These are phyloP conservation scores for Bombus impatiens DNA, from an alignment of 1,140 invertebrate species.

Conservation along the genomic window DNA sequence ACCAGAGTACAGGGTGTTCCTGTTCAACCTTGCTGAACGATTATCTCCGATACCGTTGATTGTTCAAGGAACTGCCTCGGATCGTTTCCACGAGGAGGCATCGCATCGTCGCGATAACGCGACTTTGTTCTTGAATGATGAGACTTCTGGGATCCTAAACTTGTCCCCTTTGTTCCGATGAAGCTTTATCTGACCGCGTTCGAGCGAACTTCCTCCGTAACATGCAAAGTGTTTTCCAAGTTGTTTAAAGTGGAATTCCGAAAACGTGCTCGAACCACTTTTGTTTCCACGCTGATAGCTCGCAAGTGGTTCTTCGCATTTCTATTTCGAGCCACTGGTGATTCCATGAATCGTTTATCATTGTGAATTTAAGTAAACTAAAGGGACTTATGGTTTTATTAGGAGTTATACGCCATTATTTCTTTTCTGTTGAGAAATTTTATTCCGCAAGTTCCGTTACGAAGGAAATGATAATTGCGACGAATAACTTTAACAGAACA, in stretches of 20 bases:
- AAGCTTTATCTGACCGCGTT: neutral
- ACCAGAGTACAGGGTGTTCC: constrained; percentile 9
- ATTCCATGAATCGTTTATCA: too few relatives aligned
- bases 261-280: neutral
- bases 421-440: neutral
- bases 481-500: neutral
- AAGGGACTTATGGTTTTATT: too few relatives aligned
- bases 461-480: neutral
- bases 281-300: neutral
- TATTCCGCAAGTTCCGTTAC: neutral
- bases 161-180: neutral
- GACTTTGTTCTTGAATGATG: neutral
- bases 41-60: constrained; percentile 47
- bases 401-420: neutral
- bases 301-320: neutral
- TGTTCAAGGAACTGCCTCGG: constrained; percentile 40
- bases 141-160: neutral
- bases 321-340: neutral
- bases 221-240: neutral
- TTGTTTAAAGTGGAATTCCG: neutral
- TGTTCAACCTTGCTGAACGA: neutral
- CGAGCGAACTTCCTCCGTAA: neutral
- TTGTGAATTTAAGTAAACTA: too few relatives aligned
- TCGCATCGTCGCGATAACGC: constrained; percentile 10
- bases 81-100: constrained; percentile 3